Evolutionary conservation across 1,140 invertebrate genomes (phyloP).

Genomic region (Eueides isabella): DNA sequence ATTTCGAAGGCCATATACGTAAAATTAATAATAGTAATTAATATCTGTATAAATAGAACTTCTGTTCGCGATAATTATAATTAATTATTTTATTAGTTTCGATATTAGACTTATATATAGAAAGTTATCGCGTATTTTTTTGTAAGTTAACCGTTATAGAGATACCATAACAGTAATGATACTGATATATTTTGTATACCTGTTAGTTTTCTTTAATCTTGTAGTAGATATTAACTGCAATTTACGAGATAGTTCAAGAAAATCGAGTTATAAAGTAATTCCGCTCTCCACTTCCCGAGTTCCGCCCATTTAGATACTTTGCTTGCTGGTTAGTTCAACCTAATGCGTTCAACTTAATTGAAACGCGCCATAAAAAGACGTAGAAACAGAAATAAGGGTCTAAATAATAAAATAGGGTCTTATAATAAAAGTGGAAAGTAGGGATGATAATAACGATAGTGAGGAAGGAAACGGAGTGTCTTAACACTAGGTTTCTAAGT

Average conservation of each 20-base stretch:
- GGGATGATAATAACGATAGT: too few species aligned
- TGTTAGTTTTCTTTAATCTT: background rate
- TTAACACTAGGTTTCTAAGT: too few species aligned
- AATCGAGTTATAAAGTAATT: background rate
- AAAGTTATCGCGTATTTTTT: too few species aligned
- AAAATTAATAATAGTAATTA: conserved; percentile 18
- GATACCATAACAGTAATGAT: background rate
- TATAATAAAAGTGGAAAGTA: too few species aligned
- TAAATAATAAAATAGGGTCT: too few species aligned
- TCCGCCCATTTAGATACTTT: background rate
- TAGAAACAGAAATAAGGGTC: too few species aligned
- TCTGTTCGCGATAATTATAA: conserved; percentile 3
- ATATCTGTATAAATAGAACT: conserved; percentile 16
- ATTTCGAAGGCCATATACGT: background rate
- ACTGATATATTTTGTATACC: background rate
- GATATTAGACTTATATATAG: too few species aligned
- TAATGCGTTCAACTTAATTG: too few species aligned
- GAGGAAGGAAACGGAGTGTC: too few species aligned
- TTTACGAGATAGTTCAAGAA: background rate
- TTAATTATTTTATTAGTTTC: background rate
- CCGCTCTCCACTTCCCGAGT: background rate
- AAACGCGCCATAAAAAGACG: too few species aligned
- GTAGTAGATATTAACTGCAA: background rate
- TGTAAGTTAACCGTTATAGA: background rate
- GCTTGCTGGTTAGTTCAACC: background rate